Conservation (phyloP, 2,113 vertebrate species). For the Oryzias javanicus region DNA sequence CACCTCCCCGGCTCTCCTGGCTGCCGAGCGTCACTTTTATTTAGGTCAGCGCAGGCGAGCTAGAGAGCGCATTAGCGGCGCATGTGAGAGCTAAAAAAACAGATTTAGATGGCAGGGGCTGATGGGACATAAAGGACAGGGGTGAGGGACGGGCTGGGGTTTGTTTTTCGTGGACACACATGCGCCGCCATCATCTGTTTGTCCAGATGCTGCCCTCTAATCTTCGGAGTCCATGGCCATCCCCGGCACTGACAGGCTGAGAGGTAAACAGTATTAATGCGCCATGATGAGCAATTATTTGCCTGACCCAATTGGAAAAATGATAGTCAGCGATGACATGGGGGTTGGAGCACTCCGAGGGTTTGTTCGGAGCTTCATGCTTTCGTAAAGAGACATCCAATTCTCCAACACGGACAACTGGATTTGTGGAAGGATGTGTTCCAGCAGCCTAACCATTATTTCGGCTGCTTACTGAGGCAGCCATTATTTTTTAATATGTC, state of each 20-base stretch:
- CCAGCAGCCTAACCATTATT: no score
- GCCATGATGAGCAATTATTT: constrained; percentile 67
- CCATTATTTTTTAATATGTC: no score
- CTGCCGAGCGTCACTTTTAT: constrained; percentile 64
- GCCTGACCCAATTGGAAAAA: constrained; percentile 57
- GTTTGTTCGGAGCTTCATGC: constrained; percentile 22
- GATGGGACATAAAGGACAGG: constrained; percentile 16
- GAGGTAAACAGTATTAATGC: constrained; percentile 71
- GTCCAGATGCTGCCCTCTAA: constrained; percentile 38
- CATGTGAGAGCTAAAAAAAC: constrained; percentile 38
- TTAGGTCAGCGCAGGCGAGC: constrained; percentile 65
- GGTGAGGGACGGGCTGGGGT: constrained; percentile 6
- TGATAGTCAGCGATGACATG: constrained; percentile 27
- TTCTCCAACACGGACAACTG: no score
- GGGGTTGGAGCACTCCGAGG: not conserved
- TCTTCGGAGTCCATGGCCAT: constrained; percentile 31
- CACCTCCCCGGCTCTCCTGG: constrained; percentile 50
- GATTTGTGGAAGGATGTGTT: no score
- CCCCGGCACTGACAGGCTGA: constrained; percentile 54
- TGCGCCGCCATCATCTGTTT: constrained; percentile 18
- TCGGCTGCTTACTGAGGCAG: no score
- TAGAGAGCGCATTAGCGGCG: constrained; percentile 31
- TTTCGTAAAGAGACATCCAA: constrained; percentile 42
- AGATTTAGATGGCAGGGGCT: constrained; percentile 37
- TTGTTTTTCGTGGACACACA: constrained; percentile 1